A percentile compares a stretch with the other conserved stretches of the same genome.
Conservation (phyloP, 2,113 vertebrate species). For the Vireo altiloquus region DNA sequence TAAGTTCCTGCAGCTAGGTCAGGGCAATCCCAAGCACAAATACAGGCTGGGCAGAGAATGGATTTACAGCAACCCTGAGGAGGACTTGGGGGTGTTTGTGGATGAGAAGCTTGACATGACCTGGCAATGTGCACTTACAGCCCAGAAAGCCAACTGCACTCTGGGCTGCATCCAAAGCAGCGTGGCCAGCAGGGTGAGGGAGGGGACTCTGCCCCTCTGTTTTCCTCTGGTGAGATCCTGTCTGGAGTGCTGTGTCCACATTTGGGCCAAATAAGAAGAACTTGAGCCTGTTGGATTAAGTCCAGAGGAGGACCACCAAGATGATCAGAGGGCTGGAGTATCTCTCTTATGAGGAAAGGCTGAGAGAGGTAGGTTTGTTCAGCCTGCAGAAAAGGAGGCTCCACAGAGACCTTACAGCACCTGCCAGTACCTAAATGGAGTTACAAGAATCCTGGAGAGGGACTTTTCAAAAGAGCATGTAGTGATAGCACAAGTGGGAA, state of each 20-base stretch:
- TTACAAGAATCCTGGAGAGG: not conserved
- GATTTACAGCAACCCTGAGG: not conserved
- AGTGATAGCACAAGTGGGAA: not conserved
- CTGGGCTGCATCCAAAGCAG: not conserved
- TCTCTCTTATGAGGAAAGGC: not conserved
- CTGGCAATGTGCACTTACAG: not conserved
- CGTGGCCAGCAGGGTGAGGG: not conserved
- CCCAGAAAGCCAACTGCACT: not conserved
- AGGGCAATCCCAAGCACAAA: not conserved
- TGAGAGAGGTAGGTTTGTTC: not conserved
- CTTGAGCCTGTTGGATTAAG: not conserved
- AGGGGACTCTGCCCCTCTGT: not conserved
- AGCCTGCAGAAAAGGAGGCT: not conserved
- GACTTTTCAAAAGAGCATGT: not conserved
- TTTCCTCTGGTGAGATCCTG: not conserved
- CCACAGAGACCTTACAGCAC: not conserved
- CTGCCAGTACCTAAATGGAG: not conserved
- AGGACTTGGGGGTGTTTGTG: not conserved
- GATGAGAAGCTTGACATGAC: not conserved
- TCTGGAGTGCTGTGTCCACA: no score
- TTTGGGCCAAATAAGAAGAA: not conserved
- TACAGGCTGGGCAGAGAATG: not conserved
- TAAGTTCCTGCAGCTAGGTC: not conserved
- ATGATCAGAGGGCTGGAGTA: not conserved
- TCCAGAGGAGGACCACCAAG: not conserved